Evolutionary conservation across 2,113 vertebrate species (phyloP).

Genomic region (Turnix velox): DNA sequence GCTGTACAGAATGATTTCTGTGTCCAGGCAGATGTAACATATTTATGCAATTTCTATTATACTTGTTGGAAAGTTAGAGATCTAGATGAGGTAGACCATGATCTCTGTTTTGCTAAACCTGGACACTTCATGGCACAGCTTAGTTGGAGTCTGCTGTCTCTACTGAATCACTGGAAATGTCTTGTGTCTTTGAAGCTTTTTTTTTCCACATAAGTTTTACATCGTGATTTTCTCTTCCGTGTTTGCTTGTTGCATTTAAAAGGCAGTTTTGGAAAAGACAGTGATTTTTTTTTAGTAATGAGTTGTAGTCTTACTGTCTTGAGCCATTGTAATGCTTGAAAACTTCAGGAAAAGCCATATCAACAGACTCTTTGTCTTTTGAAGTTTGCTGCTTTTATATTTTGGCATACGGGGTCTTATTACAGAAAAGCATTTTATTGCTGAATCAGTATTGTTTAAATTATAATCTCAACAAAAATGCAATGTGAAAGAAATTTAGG

Average conservation of each 20-base stretch:
- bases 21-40: neutral
- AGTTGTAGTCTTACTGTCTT: neutral
- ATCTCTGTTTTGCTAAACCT: neutral
- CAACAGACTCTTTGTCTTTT: neutral
- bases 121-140: neutral
- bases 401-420: neutral
- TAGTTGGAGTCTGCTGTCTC: neutral
- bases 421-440: neutral
- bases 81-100: neutral
- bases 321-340: neutral
- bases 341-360: neutral
- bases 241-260: neutral
- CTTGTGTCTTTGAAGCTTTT: neutral
- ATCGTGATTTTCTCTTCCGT: neutral
- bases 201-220: neutral
- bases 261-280: neutral
- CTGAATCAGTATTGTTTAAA: neutral
- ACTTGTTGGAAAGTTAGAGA: neutral
- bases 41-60: neutral
- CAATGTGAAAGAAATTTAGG: too few relatives aligned
- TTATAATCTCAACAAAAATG: neutral
- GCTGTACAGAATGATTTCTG: neutral
- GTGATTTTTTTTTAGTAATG: neutral
- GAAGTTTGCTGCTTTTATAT: neutral
- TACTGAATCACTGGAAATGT: neutral